These are phyloP conservation scores for Mus musculus DNA, from an alignment of 2,113 vertebrate genomes.

Conservation along the genomic window DNA sequence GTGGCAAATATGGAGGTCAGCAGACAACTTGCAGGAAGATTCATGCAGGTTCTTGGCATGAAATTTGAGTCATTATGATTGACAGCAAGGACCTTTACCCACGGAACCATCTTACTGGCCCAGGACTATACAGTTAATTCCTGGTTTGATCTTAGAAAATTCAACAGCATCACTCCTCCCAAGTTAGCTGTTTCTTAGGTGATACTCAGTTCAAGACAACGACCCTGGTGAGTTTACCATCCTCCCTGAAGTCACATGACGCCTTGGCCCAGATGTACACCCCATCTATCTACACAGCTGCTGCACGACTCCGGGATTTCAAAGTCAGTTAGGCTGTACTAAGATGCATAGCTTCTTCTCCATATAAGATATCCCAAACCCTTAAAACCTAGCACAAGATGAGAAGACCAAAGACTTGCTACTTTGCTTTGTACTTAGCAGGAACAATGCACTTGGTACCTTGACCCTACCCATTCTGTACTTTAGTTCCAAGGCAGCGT, in stretches of 20 bases:
- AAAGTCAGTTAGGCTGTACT: not conserved
- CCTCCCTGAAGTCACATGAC: not conserved
- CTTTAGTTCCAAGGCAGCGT: not conserved
- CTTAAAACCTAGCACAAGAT: not conserved
- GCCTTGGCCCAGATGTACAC: not conserved
- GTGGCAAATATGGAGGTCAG: not conserved
- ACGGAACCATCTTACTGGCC: not conserved
- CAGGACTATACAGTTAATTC: not conserved
- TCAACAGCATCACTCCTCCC: not conserved
- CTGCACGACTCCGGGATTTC: not conserved
- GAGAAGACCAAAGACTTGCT: not conserved
- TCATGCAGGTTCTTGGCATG: too few relatives aligned
- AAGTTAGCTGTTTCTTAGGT: not conserved
- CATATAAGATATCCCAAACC: not conserved
- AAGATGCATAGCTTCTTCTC: not conserved
- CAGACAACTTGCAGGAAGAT: not conserved
- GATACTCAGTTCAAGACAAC: too few relatives aligned
- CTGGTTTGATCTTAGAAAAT: not conserved
- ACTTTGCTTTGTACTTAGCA: too few relatives aligned
- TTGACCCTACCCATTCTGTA: not conserved
- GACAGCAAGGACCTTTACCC: not conserved
- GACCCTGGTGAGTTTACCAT: not conserved
- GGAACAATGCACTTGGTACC: not conserved
- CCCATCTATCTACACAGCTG: not conserved
- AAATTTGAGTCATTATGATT: not conserved